Evolutionary conservation across 2,797 vertebrate species (phyloP), one percentile per base, ranked within the genome.

Genomic region (Threskiornis aethiopicus): DNA sequence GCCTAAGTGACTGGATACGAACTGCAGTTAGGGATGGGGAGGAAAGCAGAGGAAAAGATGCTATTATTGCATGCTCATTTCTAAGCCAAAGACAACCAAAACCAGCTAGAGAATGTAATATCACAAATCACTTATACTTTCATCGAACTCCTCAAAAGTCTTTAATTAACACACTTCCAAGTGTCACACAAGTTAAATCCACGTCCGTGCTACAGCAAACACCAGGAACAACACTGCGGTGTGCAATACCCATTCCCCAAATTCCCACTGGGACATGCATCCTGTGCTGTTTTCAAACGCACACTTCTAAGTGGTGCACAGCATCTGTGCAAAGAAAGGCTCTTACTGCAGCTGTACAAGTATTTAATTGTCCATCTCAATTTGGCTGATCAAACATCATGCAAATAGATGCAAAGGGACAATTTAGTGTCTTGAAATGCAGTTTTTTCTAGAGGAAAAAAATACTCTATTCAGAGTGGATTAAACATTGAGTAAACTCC

Each of bases 271-370:
- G 13, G 33, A 85, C 52, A 25, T 18, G 35, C 28, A 84, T 39
- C 15, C 69, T 69, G 29, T 46, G 44, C n/a, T 86, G 69, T 72
- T 93, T 84, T 71, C 77, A 89, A 54, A 86, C 0, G 7, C 54
- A 75, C 4, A 9, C 26, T 71, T 91, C 42, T n/a, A 72, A 78
- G 52, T 1, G 1, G 18, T 35, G n/a, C 37, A 37, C 58, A 71
- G 61, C 62, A 93, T 79, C 83, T 81, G 73, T n/a, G 88, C 77
- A 54, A 29, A 88, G 73, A 93, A 75, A 88, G 37, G 37, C 46
- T 93, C 72, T 85, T 78, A 57, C 58, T 35, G 57, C 86, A 95
- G 72, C 76, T 90, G 86, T 61, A 58, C 69, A 90, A 85, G 66
- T 44, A 87, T 80, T 89, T 93, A 76, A 90, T 39, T 49, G 72